These are phyloP conservation scores for Phainopepla nitens DNA, from an alignment of 2,113 vertebrate genomes.

Conservation along the genomic window DNA sequence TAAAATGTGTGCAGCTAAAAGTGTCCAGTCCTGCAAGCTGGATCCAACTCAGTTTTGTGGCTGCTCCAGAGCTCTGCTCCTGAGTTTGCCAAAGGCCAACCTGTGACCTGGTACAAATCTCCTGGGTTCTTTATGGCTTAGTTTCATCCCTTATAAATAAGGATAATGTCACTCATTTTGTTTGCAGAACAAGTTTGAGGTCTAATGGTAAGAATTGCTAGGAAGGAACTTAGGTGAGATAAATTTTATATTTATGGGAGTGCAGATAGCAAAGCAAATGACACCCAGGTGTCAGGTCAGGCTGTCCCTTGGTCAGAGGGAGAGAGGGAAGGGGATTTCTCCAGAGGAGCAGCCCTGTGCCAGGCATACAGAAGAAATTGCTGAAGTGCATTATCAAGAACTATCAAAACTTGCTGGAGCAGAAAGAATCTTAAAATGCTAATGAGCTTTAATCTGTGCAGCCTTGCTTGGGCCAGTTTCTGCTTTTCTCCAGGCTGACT, in stretches of 20 bases:
- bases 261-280: not conserved
- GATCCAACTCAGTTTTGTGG: not conserved
- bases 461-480: not conserved
- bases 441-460: not conserved
- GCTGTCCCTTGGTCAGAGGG: not conserved
- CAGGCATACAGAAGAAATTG: not conserved
- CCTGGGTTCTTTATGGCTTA: not conserved
- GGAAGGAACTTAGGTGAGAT: not conserved
- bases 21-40: not conserved
- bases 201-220: not conserved
- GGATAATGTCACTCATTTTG: not conserved
- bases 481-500: not conserved
- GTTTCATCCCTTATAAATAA: not conserved
- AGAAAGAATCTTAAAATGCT: slow-evolving; percentile 2
- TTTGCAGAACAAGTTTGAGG: not conserved
- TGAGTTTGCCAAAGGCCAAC: rapidly evolving
- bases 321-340: not conserved
- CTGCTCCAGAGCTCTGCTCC: not conserved
- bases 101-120: not conserved
- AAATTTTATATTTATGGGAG: not conserved
- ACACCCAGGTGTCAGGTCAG: not conserved
- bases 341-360: not conserved
- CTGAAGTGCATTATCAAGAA: not conserved
- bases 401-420: slow-evolving; percentile 4
- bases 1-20: not conserved